phyloP scores from a whole-genome alignment of 2,113 vertebrate genomes.

The Alligator mississippiensis region DNA sequence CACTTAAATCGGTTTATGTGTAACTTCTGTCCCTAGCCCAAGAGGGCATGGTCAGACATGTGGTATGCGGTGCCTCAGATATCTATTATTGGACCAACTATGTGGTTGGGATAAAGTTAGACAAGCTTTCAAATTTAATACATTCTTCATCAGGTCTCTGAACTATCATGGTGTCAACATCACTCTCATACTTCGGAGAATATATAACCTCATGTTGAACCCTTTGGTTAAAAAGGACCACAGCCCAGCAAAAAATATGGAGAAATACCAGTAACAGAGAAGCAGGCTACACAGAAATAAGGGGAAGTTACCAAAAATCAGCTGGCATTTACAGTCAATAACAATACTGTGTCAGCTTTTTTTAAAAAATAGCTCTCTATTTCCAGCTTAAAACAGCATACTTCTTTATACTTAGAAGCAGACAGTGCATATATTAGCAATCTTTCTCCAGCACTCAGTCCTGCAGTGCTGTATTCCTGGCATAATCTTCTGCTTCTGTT shows the following conservation, averaged over 20 bases:
- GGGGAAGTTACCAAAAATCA: neutral
- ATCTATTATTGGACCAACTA: no score
- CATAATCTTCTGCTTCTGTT: neutral
- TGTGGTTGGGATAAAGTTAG: no score
- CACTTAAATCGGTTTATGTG: no score
- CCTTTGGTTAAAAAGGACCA: slow-evolving; percentile 2
- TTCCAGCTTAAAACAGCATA: neutral
- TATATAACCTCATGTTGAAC: neutral
- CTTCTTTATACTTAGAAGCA: neutral
- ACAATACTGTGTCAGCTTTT: neutral
- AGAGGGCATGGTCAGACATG: no score
- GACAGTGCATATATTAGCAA: neutral
- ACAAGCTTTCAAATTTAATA: no score
- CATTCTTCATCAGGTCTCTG: no score
- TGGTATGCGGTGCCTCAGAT: no score
- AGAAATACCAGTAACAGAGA: neutral
- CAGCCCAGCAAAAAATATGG: neutral
- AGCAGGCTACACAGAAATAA: neutral
- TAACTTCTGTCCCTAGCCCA: no score
- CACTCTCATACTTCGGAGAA: neutral
- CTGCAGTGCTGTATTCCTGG: neutral
- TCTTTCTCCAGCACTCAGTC: neutral
- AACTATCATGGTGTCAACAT: no score
- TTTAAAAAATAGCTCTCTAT: neutral
- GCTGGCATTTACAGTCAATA: neutral